Evolutionary conservation across 1,140 invertebrate genomes (phyloP), one percentile per base, ranked within the genome.

Genomic region (Parapsyche elsis): DNA sequence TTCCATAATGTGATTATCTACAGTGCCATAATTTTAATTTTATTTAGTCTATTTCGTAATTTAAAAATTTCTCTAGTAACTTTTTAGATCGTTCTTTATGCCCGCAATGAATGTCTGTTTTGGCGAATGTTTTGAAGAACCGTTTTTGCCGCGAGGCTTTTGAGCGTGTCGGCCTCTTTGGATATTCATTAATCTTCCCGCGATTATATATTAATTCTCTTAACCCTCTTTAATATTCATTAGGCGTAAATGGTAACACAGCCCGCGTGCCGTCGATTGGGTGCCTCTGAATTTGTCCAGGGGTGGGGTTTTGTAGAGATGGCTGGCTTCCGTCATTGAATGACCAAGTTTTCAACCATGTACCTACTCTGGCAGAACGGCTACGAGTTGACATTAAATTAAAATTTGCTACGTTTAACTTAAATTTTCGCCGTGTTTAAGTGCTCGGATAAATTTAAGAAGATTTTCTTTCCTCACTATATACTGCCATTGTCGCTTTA

Each of bases 151-250:
- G 53, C 53, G 19, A 16, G 53, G 49, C 49, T 14, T 38, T 53
- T 53, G 49, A 53, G 16, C 10, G 45, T 46, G 45, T 46, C 45
- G 45, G 45, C 7, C 10, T 19, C 73, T 46, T 57, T n/a, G 46
- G 73, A 75, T 75, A 75, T 75, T 75, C 73, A 75, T 75, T 75
- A 75, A 75, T 75, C 73, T 46, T 53, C 45, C 4, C 24, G 46
- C 45, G 71, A 73, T 73, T 73, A 71, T n/a, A 74, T 49, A 74
- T 74, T 74, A 74, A 74, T 74, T 74, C 45, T 49, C 19, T 74
- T 74, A 74, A 23, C 24, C 23, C 45, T n/a, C 14, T 45, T 74
- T 46, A 74, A 74, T 74, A 74, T 74, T 74, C 71, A 74, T 74
- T 23, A n/a, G 16, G n/a, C 38, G 67, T 30, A 26, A 71, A 16